These are phyloP conservation scores for Macaca mulatta DNA, from an alignment of 2,113 vertebrate species.

Conservation along the genomic window DNA sequence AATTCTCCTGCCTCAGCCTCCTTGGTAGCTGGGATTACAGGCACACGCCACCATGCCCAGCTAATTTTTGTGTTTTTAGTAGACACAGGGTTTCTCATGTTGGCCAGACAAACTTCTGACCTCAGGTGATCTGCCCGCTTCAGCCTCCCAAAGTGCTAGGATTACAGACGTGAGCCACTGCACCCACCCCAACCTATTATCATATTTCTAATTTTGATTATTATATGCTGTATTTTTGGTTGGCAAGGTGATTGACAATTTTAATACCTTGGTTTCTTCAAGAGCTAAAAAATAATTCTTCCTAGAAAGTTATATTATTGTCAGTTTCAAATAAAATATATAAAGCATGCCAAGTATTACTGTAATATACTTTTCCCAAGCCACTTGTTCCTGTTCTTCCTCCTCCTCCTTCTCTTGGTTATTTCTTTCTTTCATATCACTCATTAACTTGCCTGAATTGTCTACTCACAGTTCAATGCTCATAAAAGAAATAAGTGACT, in stretches of 20 bases:
- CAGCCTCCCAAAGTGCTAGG: too few relatives aligned
- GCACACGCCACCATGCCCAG: too few relatives aligned
- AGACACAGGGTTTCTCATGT: too few relatives aligned
- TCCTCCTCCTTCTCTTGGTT: not conserved
- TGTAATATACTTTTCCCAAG: not conserved
- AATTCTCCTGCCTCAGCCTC: too few relatives aligned
- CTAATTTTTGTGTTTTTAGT: too few relatives aligned
- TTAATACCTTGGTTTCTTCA: not conserved
- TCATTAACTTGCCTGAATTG: not conserved
- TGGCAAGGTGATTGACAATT: not conserved
- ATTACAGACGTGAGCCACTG: too few relatives aligned
- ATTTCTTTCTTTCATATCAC: not conserved
- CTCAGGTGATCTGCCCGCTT: too few relatives aligned
- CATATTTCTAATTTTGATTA: constrained; percentile 38
- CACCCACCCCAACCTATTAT: not conserved
- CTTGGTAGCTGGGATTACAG: too few relatives aligned
- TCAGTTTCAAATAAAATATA: constrained; percentile 14
- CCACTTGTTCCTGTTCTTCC: not conserved
- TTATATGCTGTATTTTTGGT: not conserved
- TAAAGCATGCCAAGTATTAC: not conserved
- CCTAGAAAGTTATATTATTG: not conserved
- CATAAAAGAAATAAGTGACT: not conserved
- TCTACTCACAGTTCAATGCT: not conserved
- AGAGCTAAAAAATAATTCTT: not conserved
- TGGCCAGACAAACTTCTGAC: too few relatives aligned